phyloP scores from a whole-genome alignment of 92 coral and sea anemone species.

The Metridium senile region DNA sequence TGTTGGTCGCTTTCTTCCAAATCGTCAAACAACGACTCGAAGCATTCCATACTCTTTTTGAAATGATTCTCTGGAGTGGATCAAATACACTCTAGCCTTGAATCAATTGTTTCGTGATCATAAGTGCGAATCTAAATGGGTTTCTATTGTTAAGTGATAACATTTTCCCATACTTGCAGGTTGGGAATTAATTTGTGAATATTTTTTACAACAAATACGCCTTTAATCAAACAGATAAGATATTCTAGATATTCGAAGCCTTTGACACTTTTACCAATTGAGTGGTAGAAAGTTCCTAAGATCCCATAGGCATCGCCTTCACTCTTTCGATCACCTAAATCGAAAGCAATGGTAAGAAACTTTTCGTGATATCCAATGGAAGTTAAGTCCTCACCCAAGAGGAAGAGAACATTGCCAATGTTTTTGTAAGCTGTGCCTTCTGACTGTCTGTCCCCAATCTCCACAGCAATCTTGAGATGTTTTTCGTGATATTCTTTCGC shows the following conservation, averaged over 20 bases:
- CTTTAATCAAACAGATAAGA: no score
- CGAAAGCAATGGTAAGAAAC: not conserved
- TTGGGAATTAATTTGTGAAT: no score
- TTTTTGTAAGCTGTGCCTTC: not conserved
- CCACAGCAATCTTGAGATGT: no score
- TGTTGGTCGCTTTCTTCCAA: no score
- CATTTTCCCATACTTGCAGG: no score
- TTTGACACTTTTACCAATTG: no score
- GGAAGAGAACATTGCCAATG: not conserved
- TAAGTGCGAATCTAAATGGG: no score
- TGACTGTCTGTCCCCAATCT: not conserved
- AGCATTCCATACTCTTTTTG: conserved; percentile 13
- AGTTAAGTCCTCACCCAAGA: not conserved
- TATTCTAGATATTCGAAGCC: no score
- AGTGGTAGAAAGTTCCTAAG: not conserved
- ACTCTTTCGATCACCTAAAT: not conserved
- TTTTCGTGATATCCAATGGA: not conserved
- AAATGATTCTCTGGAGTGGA: not conserved
- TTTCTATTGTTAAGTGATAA: no score
- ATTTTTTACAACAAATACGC: no score
- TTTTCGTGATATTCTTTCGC: no score
- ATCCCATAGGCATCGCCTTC: not conserved
- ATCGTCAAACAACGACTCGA: no score
- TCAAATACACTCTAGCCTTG: not conserved
- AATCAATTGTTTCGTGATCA: not conserved